Base-by-base conservation (phyloP, 2,797 vertebrate genomes). In the Sciurus carolinensis region DNA sequence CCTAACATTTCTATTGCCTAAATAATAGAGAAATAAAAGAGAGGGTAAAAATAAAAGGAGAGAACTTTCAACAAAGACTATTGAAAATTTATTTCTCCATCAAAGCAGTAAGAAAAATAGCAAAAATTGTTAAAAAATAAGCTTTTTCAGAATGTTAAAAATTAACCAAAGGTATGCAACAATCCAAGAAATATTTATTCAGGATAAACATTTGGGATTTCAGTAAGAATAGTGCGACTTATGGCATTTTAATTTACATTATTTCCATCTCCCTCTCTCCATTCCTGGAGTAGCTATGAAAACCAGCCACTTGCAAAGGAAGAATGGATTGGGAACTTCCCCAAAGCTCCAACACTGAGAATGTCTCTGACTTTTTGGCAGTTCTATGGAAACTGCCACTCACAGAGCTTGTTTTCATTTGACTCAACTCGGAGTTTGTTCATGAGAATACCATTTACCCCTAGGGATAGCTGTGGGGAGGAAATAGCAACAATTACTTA, bases 71-170 rank as follows among this genome's bases (percentile, higher is more conserved):
- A 89, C 22, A 81, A 30, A 36, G 17, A 64, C 26, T 7, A 94
- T 7, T 75, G 5, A 85, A 88, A 67, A 47, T 82, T 42, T 94
- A 57, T 59, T 84, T 44, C 42, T 88, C 62, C n/a, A 59, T 77
- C 77, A 82, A 88, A 62, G 5, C n/a, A 82, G 52, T 36, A 36
- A 67, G 66, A 83, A 72, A 33, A 72, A 26, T 30, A 81, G 67
- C 20, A 69, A 92, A 79, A 85, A 81, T 28, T 39, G 11, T 84
- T 47, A 47, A 47, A 47, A 8, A 5, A 17, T 50, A 3, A 92
- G n/a, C 33, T 75, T 92, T 93, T 69, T 81, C 15, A 87, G 59
- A 94, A 87, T 50, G 81, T 47, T 64, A 36, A 36, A 94, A 87
- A 91, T 87, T 73, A 95, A 80, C 44, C 8, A 62, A 62, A 62